phyloP scores from a whole-genome alignment of 1,140 invertebrate genomes.

The Drosophila kanapiae region DNA sequence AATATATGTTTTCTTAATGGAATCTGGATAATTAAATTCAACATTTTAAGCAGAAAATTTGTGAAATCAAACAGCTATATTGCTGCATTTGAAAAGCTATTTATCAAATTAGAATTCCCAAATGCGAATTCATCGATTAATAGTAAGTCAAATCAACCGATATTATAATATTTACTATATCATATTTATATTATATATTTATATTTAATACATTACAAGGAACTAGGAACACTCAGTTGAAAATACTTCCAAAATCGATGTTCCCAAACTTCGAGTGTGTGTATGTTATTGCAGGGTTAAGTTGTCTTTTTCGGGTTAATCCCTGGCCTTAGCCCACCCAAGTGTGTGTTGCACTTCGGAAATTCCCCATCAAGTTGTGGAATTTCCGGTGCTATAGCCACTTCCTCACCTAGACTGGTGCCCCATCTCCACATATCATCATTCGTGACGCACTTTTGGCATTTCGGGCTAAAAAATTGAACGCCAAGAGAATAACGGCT shows the following conservation, averaged over 20 bases:
- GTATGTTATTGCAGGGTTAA: not conserved
- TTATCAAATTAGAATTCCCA: not conserved
- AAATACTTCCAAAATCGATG: not conserved
- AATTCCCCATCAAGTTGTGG: slow-evolving; percentile 30
- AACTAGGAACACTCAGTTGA: too few relatives aligned
- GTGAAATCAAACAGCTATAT: too few relatives aligned
- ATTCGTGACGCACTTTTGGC: slow-evolving; percentile 43
- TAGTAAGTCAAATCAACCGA: too few relatives aligned
- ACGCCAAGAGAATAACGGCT: slow-evolving; percentile 16
- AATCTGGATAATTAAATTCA: too few relatives aligned
- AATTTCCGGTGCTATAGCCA: slow-evolving; percentile 33
- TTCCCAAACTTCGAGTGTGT: not conserved
- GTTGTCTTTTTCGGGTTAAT: not conserved
- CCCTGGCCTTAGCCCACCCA: slow-evolving; percentile 2
- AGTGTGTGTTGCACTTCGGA: slow-evolving; percentile 13
- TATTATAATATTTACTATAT: too few relatives aligned
- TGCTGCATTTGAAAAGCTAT: not conserved
- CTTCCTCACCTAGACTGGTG: slow-evolving; percentile 15
- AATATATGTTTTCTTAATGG: too few relatives aligned
- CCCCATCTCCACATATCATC: slow-evolving; percentile 19
- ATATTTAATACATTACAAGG: too few relatives aligned
- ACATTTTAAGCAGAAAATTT: too few relatives aligned
- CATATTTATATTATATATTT: too few relatives aligned
- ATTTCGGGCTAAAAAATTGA: slow-evolving; percentile 38
- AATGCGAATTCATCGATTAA: not conserved